A percentile compares a stretch with the other conserved stretches of the same genome.
Conservation (phyloP, 2,888 invertebrate genomes). For the Microplitis manilae region DNA sequence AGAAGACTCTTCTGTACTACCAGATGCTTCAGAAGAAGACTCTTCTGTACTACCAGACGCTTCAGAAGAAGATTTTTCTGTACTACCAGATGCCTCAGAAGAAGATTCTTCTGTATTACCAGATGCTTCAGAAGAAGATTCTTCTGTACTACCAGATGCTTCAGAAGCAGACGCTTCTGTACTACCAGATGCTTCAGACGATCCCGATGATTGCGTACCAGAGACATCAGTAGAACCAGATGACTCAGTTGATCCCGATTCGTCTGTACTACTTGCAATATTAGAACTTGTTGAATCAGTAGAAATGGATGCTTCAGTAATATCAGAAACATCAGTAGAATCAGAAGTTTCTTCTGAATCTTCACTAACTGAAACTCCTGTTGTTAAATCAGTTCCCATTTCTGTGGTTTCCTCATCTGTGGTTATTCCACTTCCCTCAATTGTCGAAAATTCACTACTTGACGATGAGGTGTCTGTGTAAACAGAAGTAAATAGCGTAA, state of each 20-base stretch:
- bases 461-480: conserved; percentile 44
- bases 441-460: conserved; percentile 44
- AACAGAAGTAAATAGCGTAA: conserved; percentile 49
- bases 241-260: conserved; percentile 38
- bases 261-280: conserved; percentile 27
- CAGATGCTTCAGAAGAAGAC: background rate
- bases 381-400: conserved; percentile 20
- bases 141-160: conserved; percentile 9
- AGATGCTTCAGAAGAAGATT: background rate
- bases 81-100: conserved; percentile 12
- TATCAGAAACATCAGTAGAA: conserved; percentile 45
- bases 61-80: background rate
- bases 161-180: conserved; percentile 32
- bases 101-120: background rate
- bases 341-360: conserved; percentile 41
- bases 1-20: conserved; percentile 1
- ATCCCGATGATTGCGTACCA: conserved; percentile 21
- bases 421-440: conserved; percentile 63
- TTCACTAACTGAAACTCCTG: conserved; percentile 30
- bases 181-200: conserved; percentile 37
- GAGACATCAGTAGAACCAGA: conserved; percentile 23
- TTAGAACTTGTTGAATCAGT: conserved; percentile 36
- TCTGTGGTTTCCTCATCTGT: conserved; percentile 46
- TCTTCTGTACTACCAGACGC: background rate
- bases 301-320: conserved; percentile 43